Evolutionary conservation across 2,888 invertebrate genomes (phyloP).

Genomic region (Tribolium freemani): DNA sequence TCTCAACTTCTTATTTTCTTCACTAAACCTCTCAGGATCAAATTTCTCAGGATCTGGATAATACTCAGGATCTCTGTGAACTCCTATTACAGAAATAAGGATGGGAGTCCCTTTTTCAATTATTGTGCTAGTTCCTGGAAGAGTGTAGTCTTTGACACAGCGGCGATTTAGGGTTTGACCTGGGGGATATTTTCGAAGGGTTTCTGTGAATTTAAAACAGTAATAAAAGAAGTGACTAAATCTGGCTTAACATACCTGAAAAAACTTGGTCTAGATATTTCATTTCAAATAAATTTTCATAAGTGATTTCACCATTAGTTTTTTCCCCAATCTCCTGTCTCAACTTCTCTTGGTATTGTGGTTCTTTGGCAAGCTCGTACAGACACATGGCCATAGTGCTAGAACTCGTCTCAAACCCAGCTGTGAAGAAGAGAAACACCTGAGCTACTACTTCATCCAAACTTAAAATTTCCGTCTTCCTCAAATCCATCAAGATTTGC

Average conservation of each 20-base stretch:
- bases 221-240: neutral
- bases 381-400: slow-evolving; percentile 71
- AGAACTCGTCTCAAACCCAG: slow-evolving; percentile 75
- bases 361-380: slow-evolving; percentile 68
- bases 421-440: slow-evolving; percentile 73
- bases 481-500: slow-evolving; percentile 54
- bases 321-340: slow-evolving; percentile 64
- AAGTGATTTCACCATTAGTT: slow-evolving; percentile 63
- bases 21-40: slow-evolving; percentile 38
- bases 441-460: slow-evolving; percentile 68
- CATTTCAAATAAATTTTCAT: slow-evolving; percentile 68
- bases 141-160: slow-evolving; percentile 49
- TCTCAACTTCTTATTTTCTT: slow-evolving; percentile 56
- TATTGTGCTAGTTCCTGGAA: slow-evolving; percentile 44
- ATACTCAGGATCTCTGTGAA: slow-evolving; percentile 41
- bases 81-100: slow-evolving; percentile 45
- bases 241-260: slow-evolving; percentile 47
- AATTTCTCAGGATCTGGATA: slow-evolving; percentile 25
- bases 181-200: slow-evolving; percentile 61
- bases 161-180: slow-evolving; percentile 48
- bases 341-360: slow-evolving; percentile 56
- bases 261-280: slow-evolving; percentile 65
- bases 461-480: slow-evolving; percentile 33
- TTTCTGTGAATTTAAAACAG: slow-evolving; percentile 53
- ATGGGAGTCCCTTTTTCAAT: slow-evolving; percentile 55